A percentile compares a stretch with the other conserved stretches of the same genome.
These are phyloP conservation scores for Danio rerio DNA, from an alignment of 2,113 vertebrate genomes.

Conservation along the genomic window GRCz12tu NC_133191.1:36171001-36171500, in stretches of 20 bases:
- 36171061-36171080: background rate
- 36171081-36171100: background rate
- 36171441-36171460: conserved; percentile 21
- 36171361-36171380: conserved; percentile 25
- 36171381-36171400: conserved; percentile 22
- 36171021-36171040: background rate
- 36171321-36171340: background rate
- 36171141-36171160: background rate
- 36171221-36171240: background rate
- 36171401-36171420: conserved; percentile 54
- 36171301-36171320: conserved; percentile 6
- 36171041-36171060: background rate
- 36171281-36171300: conserved; percentile 8
- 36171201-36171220: conserved; percentile 39
- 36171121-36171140: background rate
- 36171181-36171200: conserved; percentile 32
- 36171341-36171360: conserved; percentile 31
- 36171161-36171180: conserved; percentile 49
- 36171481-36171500: background rate
- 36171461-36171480: background rate
- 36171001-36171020: background rate
- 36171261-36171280: conserved; percentile 11
- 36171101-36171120: background rate
- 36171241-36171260: conserved; percentile 26
- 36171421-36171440: conserved; percentile 44